These are phyloP conservation scores for Rutilus rutilus DNA, from an alignment of 2,113 vertebrate genomes.

Conservation along the genomic window DNA sequence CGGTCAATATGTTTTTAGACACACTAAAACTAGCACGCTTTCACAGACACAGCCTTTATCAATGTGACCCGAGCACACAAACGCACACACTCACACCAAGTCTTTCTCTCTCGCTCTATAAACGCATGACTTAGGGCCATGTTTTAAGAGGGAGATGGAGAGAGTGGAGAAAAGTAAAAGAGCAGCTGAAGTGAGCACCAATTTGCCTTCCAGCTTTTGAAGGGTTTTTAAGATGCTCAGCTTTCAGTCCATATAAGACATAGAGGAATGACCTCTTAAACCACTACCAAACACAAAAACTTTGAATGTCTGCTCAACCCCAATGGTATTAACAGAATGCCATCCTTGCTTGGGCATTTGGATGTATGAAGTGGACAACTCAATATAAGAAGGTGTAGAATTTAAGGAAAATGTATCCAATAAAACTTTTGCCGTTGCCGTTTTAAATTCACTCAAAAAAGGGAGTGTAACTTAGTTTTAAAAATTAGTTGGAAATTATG, in stretches of 20 bases:
- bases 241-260: slow-evolving; percentile 41
- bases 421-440: background rate
- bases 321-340: background rate
- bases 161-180: slow-evolving; percentile 37
- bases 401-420: background rate
- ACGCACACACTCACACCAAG: slow-evolving; percentile 43
- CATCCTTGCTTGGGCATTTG: background rate
- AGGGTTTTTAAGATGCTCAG: slow-evolving; percentile 45
- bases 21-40: background rate
- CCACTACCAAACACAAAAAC: background rate
- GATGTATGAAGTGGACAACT: background rate
- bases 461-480: no score
- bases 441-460: no score
- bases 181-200: slow-evolving; percentile 27
- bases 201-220: slow-evolving; percentile 43
- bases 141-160: slow-evolving; percentile 40
- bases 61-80: slow-evolving; percentile 38
- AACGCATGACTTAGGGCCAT: slow-evolving; percentile 29
- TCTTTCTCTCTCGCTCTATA: slow-evolving; percentile 51
- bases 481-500: no score
- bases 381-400: background rate
- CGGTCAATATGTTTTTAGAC: slow-evolving; percentile 58
- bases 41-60: slow-evolving; percentile 17
- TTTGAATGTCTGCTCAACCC: background rate
- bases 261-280: slow-evolving; percentile 49